Conservation (phyloP, 2,113 vertebrate genomes). For the Gallinago jamesoni region DNA sequence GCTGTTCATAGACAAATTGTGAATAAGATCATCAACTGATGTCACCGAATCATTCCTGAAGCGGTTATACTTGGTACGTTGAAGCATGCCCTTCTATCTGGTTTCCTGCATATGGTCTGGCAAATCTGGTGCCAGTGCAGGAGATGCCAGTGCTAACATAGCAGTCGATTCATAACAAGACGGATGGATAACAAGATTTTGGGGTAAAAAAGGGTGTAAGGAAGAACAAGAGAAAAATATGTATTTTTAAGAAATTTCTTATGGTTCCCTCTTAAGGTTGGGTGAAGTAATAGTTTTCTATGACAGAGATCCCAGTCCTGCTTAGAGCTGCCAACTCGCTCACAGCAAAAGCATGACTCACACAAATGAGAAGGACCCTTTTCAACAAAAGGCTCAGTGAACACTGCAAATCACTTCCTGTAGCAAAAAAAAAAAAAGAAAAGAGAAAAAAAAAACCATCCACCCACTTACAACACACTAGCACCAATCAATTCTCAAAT, state of each 20-base stretch:
- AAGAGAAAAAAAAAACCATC: constrained; percentile 55
- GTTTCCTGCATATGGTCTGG: constrained; percentile 86
- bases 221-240: neutral
- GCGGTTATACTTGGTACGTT: constrained; percentile 99
- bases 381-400: constrained; percentile 99
- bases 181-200: neutral
- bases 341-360: constrained; percentile 98
- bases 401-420: constrained; percentile 99
- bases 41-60: constrained; percentile 99
- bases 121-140: constrained; percentile 85
- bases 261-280: constrained; percentile 68
- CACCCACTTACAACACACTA: constrained; percentile 94
- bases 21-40: constrained; percentile 96
- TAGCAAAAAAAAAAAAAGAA: constrained; percentile 80
- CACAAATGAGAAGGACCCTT: constrained; percentile 96
- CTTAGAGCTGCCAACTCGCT: constrained; percentile 88
- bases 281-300: constrained; percentile 80
- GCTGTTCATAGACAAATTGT: constrained; percentile 95
- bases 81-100: constrained; percentile 99
- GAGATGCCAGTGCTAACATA: constrained; percentile 88
- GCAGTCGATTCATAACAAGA: constrained; percentile 79
- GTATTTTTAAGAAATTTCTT: constrained; percentile 40
- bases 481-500: constrained; percentile 95
- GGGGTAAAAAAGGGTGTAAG: neutral
- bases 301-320: constrained; percentile 81